These are phyloP conservation scores for Archips crataeganus DNA, from an alignment of 2,888 invertebrate genomes.

Conservation along the genomic window DNA sequence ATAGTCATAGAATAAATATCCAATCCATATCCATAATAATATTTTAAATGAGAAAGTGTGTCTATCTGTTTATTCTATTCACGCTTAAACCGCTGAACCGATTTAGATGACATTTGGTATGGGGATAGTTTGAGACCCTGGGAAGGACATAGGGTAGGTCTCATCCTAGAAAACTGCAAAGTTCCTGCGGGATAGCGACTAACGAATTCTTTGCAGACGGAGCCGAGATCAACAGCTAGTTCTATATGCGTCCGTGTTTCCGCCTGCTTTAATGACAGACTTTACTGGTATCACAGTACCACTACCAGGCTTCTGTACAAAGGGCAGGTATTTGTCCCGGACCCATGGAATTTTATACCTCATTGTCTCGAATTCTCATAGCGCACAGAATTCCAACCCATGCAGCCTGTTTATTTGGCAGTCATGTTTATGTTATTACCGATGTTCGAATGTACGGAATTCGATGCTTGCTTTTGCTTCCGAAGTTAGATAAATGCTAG, in stretches of 20 bases:
- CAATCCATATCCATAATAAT: too few species aligned
- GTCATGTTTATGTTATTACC: conserved; percentile 43
- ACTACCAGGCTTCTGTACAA: conserved; percentile 3
- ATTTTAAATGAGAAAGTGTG: too few species aligned
- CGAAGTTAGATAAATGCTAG: neutral
- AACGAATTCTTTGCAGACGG: too few species aligned
- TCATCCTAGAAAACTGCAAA: too few species aligned
- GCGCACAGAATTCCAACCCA: conserved; percentile 39
- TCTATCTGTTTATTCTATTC: too few species aligned
- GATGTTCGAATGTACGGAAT: conserved; percentile 42
- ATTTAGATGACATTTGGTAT: too few species aligned
- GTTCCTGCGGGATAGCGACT: too few species aligned
- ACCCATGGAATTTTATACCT: conserved; percentile 32
- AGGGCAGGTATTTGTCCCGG: conserved; percentile 34
- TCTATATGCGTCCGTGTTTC: neutral
- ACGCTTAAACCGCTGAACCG: too few species aligned
- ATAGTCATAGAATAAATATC: too few species aligned
- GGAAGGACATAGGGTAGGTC: too few species aligned
- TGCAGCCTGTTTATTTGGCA: conserved; percentile 42
- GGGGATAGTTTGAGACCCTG: too few species aligned
- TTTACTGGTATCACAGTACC: neutral
- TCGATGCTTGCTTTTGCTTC: conserved; percentile 29
- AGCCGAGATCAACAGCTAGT: too few species aligned
- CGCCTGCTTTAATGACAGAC: neutral
- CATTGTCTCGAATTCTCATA: conserved; percentile 39